Evolutionary conservation across 1,140 invertebrate genomes (phyloP), one percentile per base, ranked within the genome.

Genomic region (Holcopasites calliopsidis): DNA sequence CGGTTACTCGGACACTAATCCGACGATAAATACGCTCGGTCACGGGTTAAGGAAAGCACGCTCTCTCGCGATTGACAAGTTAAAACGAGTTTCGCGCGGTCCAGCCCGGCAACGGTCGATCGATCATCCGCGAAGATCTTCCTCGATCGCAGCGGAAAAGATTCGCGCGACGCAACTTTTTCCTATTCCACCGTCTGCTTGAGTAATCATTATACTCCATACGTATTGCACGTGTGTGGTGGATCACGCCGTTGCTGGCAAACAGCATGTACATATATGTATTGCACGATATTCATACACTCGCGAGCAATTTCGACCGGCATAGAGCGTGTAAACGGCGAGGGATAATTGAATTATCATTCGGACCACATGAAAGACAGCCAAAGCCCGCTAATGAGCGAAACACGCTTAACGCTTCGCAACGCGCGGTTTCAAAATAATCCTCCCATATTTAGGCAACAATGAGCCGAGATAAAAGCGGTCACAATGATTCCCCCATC

Each of bases 261-360:
- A 40, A 31, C 23, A 21, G 35, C 16, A n/a, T n/a, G n/a, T n/a
- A n/a, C 26, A 23, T 47, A 44, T 44, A 62, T 26, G 72, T 28
- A 16, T 33, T 7, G 23, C 44, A 40, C 52, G 73, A 83, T 83
- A 83, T 83, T 83, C 80, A 83, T 78, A 68, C n/a, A 26, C 74
- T 62, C 42, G 57, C 70, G 49, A 82, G 49, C 76, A 62, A 68
- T 82, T 82, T 69, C 58, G 13, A 1, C 13, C 21, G 54, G 65
- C 62, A 13, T n/a, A 47, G 69, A 55, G 79, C 71, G 47, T 64
- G 60, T 64, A 64, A 82, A 64, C 64, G 60, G 60, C 81, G 66
- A 69, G 76, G n/a, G 70, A 66, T 82, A 83, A 83, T 83, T 83
- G 81, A 83, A 82, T 82, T 79, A 82, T 83, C 81, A 82, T 83